Base-by-base conservation (phyloP, 2,888 invertebrate genomes). In the Chaetogeoica ovagalla region DNA sequence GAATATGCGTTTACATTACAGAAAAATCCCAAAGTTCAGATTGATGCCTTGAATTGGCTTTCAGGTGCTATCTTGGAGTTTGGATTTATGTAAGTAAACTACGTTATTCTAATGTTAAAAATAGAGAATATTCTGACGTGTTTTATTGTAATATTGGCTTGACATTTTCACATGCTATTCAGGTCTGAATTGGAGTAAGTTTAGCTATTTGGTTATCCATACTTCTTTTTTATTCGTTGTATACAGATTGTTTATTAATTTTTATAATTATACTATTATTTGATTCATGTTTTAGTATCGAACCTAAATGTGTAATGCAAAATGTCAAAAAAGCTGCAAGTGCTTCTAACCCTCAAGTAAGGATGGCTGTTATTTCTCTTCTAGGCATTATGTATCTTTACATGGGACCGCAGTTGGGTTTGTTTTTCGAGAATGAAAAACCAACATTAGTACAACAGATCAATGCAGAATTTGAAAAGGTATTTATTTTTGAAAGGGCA, bases 21-120 rank as follows among this genome's bases (percentile, higher is more conserved):
- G 86, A 96, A 95, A 87, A 96, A 93, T 85, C 96, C 96, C 0
- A 96, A 96, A 87, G 94, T 95, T 62, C 94, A 95, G 85, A 91
- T 93, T 0, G 96, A 96, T 86, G 89, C 94, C 81, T 88, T 96
- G 76, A 89, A 89, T 81, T 97, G 96, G 96, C 88, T 95, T 82
- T 88, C 91, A 1, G 89, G 87, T 62, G 92, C 95, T 0, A 89
- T 97, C 8, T 90, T 91, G 84, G 96, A 96, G 85, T 97, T 96
- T 88, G 96, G 97, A 3, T 92, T 95, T 85, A 88, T 89, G 92
- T 93, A 86, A 90, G 91, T 89, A 63, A 17, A 9, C 55, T 55
- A 30, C 72, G 8, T 39, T 52, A 52, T 19, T 62, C 43, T 72
- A 48, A 17, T 63, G 37, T 43, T 75, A 21, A 66, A 1, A 39